phyloP scores from a whole-genome alignment of 1,140 invertebrate genomes.

The Antheraea pernyi region DNA sequence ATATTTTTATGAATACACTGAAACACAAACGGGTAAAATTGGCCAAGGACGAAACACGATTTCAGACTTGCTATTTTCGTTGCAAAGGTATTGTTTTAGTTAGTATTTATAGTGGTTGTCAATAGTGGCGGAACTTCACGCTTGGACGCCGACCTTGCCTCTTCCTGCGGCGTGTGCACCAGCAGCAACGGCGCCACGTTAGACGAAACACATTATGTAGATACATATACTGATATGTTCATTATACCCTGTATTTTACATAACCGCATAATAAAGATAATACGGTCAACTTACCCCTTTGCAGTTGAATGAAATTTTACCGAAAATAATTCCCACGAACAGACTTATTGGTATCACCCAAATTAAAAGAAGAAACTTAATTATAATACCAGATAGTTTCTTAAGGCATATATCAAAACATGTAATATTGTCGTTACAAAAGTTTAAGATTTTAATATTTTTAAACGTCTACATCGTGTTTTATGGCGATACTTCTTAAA shows the following conservation, averaged over 20 bases:
- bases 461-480: no score
- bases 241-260: not conserved
- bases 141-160: constrained; percentile 69
- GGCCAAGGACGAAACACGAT: not conserved
- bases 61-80: not conserved
- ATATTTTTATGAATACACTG: no score
- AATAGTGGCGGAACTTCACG: constrained; percentile 69
- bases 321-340: not conserved
- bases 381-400: not conserved
- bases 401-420: not conserved
- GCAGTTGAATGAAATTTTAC: not conserved
- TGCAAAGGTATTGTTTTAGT: constrained; percentile 10
- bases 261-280: not conserved
- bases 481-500: no score
- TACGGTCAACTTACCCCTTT: not conserved
- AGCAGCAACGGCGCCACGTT: not conserved
- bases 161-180: constrained; percentile 52
- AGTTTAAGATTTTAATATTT: no score
- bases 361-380: not conserved
- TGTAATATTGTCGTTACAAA: no score
- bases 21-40: not conserved
- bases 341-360: not conserved
- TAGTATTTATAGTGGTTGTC: constrained; percentile 33
- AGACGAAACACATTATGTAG: not conserved
- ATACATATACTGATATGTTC: not conserved